Evolutionary conservation across 2,888 invertebrate genomes (phyloP), one percentile per base, ranked within the genome.

Genomic region (Melanostoma scalare): DNA sequence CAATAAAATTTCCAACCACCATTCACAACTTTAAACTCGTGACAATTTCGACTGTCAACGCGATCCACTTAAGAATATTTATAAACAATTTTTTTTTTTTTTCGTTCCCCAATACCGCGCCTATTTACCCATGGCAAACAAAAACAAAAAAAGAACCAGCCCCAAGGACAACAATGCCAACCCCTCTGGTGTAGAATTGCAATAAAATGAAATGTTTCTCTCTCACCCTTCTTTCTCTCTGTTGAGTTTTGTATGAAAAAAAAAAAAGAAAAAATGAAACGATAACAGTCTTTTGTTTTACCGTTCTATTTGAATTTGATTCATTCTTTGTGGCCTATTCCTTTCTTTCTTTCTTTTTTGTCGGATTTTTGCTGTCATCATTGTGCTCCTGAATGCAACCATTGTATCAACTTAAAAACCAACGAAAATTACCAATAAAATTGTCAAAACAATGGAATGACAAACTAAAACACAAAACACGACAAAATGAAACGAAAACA

Each of bases 41-140:
- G 84, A 79, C 79, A 84, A 84, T 84, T 84, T 67, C 74, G 71
- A 79, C 84, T 84, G 84, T 84, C 84, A 79, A 79, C 84, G 79
- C 78, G 71, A 84, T 84, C 84, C 84, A 84, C 79, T 84, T 84
- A 84, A 84, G 84, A 75, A 79, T 79, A 84, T 84, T 84, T 84
- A 84, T 84, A 84, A 84, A 84, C 79, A 79, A 74, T 79, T 79
- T 68, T 79, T 61, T 69, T 61, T 69, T 74, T 71, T 73, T 9
- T 10, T 2, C 3, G 9, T 35, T 9, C 44, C 33, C 31, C 68
- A n/a, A 58, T 61, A 20, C 48, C 46, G 58, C n/a, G 60, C 50
- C 60, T 68, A 61, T 68, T 63, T 36, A 9, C 31, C 20, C 55
- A 52, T 44, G 2, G 61, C 53, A 35, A 33, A 38, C 40, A 36